Evolutionary conservation across 2,888 invertebrate genomes (phyloP), one percentile per base, ranked within the genome.

Genomic region (Acanthococcus lagerstroemiae): DNA sequence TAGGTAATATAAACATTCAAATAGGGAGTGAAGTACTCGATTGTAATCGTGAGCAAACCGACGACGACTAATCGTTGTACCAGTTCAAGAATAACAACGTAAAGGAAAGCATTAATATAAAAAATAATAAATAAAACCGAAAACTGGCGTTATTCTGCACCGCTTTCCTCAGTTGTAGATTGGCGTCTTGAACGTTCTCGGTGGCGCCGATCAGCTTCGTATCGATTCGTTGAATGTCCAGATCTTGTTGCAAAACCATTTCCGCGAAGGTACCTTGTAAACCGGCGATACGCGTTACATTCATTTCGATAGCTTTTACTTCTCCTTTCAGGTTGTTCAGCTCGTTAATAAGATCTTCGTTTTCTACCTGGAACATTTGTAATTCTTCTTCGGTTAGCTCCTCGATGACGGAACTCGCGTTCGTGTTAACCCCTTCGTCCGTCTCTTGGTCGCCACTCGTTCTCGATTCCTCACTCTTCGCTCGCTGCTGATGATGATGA

Each of bases 111-210:
- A 97, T 94, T 71, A 97, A 79, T 65, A 99, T 80, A 75, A 96
- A 95, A 78, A 99, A 97, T 26, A 99, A 79, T 66, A 96, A 86
- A 83, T 92, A 95, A 15, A 95, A 93, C 72, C 97, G 81, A 45
- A 96, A 83, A 0, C 95, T 93, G 1, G 97, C 97, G 77, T 95
- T 95, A 70, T 95, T 85, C 77, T 95, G 94, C 73, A 99, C 96
- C 0, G 97, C 96, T 78, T 95, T 90, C 70, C 95, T 82, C 61
- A 99, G 92, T 78, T 96, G 95, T 73, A 95, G 95, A 78, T 99
- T 99, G 1, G 94, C 97, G 77, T 92, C 92, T 74, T 88, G 88
- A 17, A 99, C 88, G 77, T 96, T 95, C 77, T 96, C 96, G 1
- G 95, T 95, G 0, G 95, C 84, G 0, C 91, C 88, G 21, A 94